These are phyloP conservation scores for Pristionchus entomophagus DNA, from an alignment of 2,888 invertebrate genomes.

Conservation along the genomic window DNA sequence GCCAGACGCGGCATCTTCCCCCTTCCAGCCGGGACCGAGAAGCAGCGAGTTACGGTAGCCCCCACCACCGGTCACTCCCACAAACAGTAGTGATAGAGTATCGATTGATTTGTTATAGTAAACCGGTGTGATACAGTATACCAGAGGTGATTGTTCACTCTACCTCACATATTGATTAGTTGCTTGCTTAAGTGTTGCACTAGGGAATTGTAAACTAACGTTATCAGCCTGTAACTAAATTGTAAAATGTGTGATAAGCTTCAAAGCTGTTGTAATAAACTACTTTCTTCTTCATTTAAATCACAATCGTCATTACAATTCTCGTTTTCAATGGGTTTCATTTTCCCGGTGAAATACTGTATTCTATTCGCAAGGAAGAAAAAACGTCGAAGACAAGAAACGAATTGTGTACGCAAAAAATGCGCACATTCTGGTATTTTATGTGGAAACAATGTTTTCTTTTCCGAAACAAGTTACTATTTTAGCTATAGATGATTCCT, in stretches of 20 bases:
- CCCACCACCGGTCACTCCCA: background rate
- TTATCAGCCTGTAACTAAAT: conserved; percentile 15
- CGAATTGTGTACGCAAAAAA: no score
- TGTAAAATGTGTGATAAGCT: background rate
- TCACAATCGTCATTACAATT: no score
- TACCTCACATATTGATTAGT: conserved; percentile 9
- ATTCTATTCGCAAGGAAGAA: no score
- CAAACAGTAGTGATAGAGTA: background rate
- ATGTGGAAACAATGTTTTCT: no score
- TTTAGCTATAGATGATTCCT: conserved; percentile 29
- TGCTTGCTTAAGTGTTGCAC: background rate
- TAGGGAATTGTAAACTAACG: background rate
- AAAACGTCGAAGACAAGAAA: no score
- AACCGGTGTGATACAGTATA: conserved; percentile 17
- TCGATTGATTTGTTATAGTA: background rate
- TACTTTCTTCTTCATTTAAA: no score
- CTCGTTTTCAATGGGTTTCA: no score
- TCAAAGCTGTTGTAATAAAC: background rate
- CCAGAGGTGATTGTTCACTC: background rate
- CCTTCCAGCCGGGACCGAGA: conserved; percentile 35
- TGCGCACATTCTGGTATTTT: no score
- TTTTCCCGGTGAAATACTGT: no score
- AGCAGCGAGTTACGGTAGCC: background rate
- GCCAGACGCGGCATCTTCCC: background rate
- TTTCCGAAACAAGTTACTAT: no score